These are phyloP conservation scores for Trichomalopsis sarcophagae DNA, from an alignment of 1,140 invertebrate species.

Conservation along the genomic window DNA sequence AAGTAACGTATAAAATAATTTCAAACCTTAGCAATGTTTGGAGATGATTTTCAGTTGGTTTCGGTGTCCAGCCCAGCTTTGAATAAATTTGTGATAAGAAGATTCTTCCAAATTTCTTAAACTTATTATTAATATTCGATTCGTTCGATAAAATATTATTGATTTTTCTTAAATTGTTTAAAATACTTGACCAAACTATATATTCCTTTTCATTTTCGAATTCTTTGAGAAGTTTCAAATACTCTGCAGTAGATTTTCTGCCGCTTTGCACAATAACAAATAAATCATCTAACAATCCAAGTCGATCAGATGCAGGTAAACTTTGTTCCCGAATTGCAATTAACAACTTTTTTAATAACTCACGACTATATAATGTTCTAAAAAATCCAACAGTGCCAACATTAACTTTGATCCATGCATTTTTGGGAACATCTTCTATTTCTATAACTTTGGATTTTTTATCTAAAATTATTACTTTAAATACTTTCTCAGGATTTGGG, in stretches of 20 bases:
- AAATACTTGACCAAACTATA: slow-evolving; percentile 93
- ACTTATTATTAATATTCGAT: slow-evolving; percentile 83
- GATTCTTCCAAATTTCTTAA: slow-evolving; percentile 83
- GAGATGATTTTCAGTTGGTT: slow-evolving; percentile 85
- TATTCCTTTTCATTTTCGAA: slow-evolving; percentile 92
- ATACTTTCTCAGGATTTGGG: slow-evolving; percentile 80
- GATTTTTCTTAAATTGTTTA: slow-evolving; percentile 85
- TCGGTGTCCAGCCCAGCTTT: slow-evolving; percentile 86
- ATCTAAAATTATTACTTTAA: slow-evolving; percentile 80
- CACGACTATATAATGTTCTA: slow-evolving; percentile 89
- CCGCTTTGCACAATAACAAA: slow-evolving; percentile 94
- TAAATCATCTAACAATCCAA: slow-evolving; percentile 93
- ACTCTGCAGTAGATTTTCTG: slow-evolving; percentile 85
- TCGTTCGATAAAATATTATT: slow-evolving; percentile 82
- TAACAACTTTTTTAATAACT: slow-evolving; percentile 86
- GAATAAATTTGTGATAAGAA: slow-evolving; percentile 83
- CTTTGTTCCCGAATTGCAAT: slow-evolving; percentile 86
- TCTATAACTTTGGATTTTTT: slow-evolving; percentile 78
- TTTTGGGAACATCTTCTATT: slow-evolving; percentile 81
- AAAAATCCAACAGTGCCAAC: slow-evolving; percentile 89
- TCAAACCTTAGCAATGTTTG: slow-evolving; percentile 82
- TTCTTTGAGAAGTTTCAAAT: slow-evolving; percentile 79
- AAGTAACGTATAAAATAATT: neutral
- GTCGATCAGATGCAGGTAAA: slow-evolving; percentile 91
- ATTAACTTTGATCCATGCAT: slow-evolving; percentile 93